A percentile compares a stretch with the other conserved stretches of the same genome.
Conservation (phyloP, 2,113 vertebrate genomes). For the Lampris megalopsis region DNA sequence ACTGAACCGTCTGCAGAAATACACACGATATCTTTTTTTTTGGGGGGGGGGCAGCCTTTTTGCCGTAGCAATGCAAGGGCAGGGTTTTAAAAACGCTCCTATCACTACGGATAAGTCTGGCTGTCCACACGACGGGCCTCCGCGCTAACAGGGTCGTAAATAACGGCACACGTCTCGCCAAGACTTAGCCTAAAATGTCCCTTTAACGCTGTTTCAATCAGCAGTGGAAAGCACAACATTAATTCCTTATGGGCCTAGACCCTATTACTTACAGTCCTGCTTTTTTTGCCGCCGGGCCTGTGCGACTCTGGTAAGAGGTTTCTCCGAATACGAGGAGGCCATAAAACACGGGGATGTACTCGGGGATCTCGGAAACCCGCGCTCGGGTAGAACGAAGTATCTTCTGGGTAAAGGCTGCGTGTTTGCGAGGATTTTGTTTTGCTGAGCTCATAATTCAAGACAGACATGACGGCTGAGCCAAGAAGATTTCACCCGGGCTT, state of each 20-base stretch:
- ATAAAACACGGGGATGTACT: slow-evolving; percentile 74
- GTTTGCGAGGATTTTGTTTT: slow-evolving; percentile 80
- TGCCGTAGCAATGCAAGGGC: not conserved
- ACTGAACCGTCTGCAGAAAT: not conserved
- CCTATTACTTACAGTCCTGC: slow-evolving; percentile 32
- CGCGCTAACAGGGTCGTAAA: slow-evolving; percentile 2
- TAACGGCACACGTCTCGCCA: not conserved
- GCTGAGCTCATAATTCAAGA: slow-evolving; percentile 83
- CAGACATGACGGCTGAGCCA: slow-evolving; percentile 72
- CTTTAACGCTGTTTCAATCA: slow-evolving; percentile 9
- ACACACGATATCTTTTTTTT: not conserved
- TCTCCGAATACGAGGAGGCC: slow-evolving; percentile 60
- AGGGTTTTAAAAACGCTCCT: not conserved
- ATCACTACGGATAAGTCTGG: not conserved
- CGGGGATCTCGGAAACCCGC: slow-evolving; percentile 60
- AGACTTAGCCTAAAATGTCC: not conserved
- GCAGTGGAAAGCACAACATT: slow-evolving; percentile 25
- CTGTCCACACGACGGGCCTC: not conserved
- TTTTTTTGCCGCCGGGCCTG: slow-evolving; percentile 47
- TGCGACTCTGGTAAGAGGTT: slow-evolving; percentile 51
- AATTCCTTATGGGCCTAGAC: slow-evolving; percentile 23
- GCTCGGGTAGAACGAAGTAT: slow-evolving; percentile 65
- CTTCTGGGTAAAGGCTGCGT: slow-evolving; percentile 75
- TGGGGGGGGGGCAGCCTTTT: too few species aligned
- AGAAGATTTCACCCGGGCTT: slow-evolving; percentile 71